phyloP scores from a whole-genome alignment of 2,113 vertebrate genomes.

The Indri indri region DNA sequence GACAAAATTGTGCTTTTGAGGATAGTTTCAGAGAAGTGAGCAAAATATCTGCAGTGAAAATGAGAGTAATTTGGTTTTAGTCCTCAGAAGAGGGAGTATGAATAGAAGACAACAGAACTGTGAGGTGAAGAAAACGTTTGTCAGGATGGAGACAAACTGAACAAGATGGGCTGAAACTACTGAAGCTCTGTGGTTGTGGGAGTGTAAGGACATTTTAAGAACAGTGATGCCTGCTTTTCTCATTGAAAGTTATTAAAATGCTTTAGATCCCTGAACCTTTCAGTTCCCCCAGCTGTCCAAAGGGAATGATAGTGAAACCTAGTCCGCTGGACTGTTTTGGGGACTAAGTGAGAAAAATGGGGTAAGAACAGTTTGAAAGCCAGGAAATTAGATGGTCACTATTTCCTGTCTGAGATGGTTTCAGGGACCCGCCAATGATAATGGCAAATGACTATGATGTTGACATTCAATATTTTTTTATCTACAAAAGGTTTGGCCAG shows the following conservation, averaged over 20 bases:
- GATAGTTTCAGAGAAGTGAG: background rate
- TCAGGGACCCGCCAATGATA: too few species aligned
- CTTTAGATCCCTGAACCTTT: background rate
- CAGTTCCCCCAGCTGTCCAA: background rate
- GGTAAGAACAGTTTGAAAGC: background rate
- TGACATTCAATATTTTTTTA: background rate
- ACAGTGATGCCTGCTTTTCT: background rate
- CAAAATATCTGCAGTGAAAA: slow-evolving; percentile 8
- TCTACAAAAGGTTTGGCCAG: background rate
- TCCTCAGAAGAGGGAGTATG: background rate
- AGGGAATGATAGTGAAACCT: background rate
- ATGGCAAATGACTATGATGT: background rate
- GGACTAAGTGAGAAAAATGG: background rate
- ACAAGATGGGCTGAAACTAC: fast-evolving
- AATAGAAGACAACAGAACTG: background rate
- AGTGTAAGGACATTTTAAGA: background rate
- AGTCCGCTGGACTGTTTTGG: background rate
- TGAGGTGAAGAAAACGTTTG: background rate
- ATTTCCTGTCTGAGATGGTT: background rate
- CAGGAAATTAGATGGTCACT: background rate
- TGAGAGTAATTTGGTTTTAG: slow-evolving; percentile 31
- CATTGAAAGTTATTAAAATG: background rate
- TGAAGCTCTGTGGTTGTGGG: too few species aligned
- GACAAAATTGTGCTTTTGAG: slow-evolving; percentile 22
- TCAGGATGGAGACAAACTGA: background rate